Percentiles rank a stretch among this genome's conserved stretches.
Evolutionary conservation across 2,797 vertebrate genomes (phyloP).

Genomic region (Mus caroli): DNA sequence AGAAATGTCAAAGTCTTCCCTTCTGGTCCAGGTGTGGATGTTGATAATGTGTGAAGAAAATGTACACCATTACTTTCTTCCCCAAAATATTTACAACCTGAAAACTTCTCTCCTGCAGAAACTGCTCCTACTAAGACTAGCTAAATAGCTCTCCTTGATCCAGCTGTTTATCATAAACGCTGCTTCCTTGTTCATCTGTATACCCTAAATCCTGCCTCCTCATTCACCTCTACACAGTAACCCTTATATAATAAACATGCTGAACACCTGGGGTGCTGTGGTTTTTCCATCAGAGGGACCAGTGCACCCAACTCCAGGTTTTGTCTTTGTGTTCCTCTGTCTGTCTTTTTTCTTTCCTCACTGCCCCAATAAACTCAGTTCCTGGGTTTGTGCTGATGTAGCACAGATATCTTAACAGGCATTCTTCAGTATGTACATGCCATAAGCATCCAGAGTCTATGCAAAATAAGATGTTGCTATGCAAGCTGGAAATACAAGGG

Average conservation of each 20-base stretch:
- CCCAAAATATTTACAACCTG: neutral
- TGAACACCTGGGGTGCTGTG: neutral
- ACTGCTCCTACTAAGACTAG: neutral
- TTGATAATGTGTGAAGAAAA: neutral
- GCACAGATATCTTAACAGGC: neutral
- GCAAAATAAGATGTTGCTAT: constrained; percentile 69
- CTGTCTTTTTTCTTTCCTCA: neutral
- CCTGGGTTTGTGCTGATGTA: neutral
- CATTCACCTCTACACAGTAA: neutral
- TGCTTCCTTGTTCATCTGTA: neutral
- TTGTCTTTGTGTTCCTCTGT: neutral
- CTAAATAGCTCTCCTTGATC: neutral
- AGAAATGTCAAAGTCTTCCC: neutral
- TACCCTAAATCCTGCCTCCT: neutral
- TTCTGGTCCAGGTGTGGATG: neutral
- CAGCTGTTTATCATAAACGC: neutral
- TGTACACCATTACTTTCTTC: neutral
- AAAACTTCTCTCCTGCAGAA: neutral
- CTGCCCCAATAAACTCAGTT: neutral
- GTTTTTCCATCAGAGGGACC: neutral
- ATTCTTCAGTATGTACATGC: constrained; percentile 59
- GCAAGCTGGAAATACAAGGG: constrained; percentile 79
- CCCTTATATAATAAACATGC: neutral
- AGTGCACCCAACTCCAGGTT: neutral
- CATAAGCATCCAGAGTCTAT: neutral